Percentiles rank a stretch among this genome's conserved stretches.
phyloP scores from a whole-genome alignment of 2,113 vertebrate species.

The Oreochromis niloticus region DNA sequence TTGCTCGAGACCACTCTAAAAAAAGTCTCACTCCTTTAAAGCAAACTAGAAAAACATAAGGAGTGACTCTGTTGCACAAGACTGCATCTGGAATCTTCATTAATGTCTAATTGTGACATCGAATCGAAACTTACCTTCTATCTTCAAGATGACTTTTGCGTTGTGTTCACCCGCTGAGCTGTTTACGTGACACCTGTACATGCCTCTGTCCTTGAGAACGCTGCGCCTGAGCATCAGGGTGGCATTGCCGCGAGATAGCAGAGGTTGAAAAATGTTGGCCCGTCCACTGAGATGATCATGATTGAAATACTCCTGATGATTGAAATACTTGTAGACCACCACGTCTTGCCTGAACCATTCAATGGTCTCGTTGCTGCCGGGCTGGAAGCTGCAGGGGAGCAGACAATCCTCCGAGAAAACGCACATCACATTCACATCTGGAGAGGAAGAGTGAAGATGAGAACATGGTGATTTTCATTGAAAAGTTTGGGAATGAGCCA shows the following conservation, averaged over 20 bases:
- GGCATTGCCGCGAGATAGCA: slow-evolving; percentile 69
- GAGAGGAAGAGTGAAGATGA: background rate
- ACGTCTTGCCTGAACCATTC: slow-evolving; percentile 68
- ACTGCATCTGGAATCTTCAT: background rate
- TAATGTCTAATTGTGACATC: background rate
- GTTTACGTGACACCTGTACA: slow-evolving; percentile 70
- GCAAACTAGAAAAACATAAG: background rate
- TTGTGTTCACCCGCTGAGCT: slow-evolving; percentile 10
- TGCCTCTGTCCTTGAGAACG: slow-evolving; percentile 60
- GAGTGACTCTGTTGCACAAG: background rate
- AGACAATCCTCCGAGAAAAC: slow-evolving; percentile 63
- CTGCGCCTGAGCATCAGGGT: slow-evolving; percentile 66
- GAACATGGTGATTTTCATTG: background rate
- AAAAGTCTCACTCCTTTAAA: background rate
- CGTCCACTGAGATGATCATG: slow-evolving; percentile 19
- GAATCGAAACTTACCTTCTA: slow-evolving; percentile 66
- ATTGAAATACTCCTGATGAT: background rate
- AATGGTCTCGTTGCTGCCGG: slow-evolving; percentile 47
- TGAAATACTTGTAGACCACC: slow-evolving; percentile 46
- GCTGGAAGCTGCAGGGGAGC: slow-evolving; percentile 75
- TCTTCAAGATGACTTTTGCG: slow-evolving; percentile 39
- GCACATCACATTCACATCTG: slow-evolving; percentile 65
- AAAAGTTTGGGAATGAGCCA: background rate
- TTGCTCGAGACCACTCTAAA: background rate
- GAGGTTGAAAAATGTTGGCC: slow-evolving; percentile 26